phyloP scores from a whole-genome alignment of 2,888 invertebrate genomes.

The Ectobius pallidus region DNA sequence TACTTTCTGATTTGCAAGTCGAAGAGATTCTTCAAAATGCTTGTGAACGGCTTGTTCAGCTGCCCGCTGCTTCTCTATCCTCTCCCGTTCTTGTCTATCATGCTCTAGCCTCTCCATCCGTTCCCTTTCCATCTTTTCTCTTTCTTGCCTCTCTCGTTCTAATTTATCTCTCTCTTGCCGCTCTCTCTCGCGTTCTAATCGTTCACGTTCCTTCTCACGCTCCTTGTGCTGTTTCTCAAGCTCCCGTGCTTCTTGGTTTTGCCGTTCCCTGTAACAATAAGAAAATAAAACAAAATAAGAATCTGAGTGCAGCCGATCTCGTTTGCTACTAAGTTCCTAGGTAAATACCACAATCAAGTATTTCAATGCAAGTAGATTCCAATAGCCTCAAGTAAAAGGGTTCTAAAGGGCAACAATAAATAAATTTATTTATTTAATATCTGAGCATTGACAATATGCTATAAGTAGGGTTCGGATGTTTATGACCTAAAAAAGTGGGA shows the following conservation, averaged over 20 bases:
- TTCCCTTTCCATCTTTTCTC: constrained; percentile 59
- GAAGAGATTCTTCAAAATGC: constrained; percentile 88
- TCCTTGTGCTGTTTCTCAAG: constrained; percentile 62
- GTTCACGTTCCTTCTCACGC: constrained; percentile 55
- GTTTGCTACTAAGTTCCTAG: no score
- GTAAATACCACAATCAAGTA: no score
- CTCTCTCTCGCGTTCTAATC: constrained; percentile 51
- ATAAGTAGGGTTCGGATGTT: no score
- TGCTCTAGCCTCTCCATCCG: constrained; percentile 55
- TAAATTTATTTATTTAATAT: no score
- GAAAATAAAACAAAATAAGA: no score
- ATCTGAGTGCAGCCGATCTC: no score
- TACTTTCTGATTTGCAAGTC: constrained; percentile 74
- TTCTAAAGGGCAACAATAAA: no score
- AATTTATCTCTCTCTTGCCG: constrained; percentile 46
- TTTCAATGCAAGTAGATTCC: no score
- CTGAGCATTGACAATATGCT: no score
- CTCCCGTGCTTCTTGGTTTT: constrained; percentile 72
- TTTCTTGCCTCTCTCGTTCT: constrained; percentile 58
- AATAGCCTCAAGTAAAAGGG: no score
- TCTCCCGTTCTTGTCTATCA: constrained; percentile 57
- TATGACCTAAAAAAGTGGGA: no score
- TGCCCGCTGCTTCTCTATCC: constrained; percentile 63
- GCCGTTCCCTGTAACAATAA: constrained; percentile 60
- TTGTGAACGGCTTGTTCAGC: constrained; percentile 75